Evolutionary conservation across 2,888 invertebrate genomes (phyloP), one percentile per base, ranked within the genome.

Genomic region (Nomada ruficornis): DNA sequence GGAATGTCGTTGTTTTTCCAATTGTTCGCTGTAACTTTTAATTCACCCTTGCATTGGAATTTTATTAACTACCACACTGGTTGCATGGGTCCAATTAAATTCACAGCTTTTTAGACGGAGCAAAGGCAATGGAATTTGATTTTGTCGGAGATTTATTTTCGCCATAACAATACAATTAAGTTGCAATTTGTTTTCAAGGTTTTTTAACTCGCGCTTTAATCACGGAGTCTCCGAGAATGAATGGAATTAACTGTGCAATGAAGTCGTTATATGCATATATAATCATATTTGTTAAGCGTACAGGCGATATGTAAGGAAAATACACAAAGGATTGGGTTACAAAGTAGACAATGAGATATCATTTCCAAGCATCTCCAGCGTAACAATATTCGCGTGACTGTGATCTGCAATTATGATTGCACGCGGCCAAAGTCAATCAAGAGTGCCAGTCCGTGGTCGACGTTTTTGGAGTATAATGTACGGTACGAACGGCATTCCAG

Each of bases 71-170:
- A 7, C 20, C 18, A n/a, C 23, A 44, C 63, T 4, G 52, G n/a
- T 36, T 26, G 60, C 44, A 76, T 15, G 77, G 42, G 68, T 42
- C 50, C 63, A 72, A 80, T 79, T 68, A 55, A 72, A 72, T 50
- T 11, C 15, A 42, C 11, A n/a, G 29, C 23, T 36, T 59, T 55
- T 29, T 20, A 15, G 11, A 23, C 9, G 11, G 7, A 42, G 13
- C 47, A 47, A 47, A 65, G 65, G 42, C n/a, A 13, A 29, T 63
- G 36, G 55, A n/a, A 36, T 57, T 79, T 20, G 11, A 62, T 57
- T 67, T 47, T 7, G 1, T 20, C 29, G 9, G n/a, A 36, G 50
- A 36, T 55, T 68, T 36, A 20, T 44, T 15, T 29, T 23, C 29
- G 1, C 3, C 9, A 4, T 18, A 64, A 29, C 44, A n/a, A 20